These are phyloP conservation scores for Prosapia bicincta DNA, from an alignment of 2,888 invertebrate genomes.

Conservation along the genomic window DNA sequence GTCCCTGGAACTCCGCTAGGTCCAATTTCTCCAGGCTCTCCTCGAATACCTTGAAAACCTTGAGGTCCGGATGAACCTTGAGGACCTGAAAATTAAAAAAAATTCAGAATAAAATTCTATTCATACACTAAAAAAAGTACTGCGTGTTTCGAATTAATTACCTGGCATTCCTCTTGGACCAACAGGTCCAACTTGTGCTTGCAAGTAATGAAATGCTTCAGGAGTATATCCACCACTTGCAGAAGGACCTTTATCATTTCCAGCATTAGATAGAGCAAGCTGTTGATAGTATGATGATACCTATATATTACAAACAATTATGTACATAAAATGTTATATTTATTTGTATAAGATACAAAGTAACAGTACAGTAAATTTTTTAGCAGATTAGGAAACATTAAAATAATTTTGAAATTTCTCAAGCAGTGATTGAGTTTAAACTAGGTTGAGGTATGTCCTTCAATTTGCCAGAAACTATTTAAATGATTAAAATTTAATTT, in stretches of 20 bases:
- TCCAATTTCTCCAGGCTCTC: slow-evolving; percentile 69
- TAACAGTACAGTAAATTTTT: no score
- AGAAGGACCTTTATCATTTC: slow-evolving; percentile 73
- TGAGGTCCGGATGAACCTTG: slow-evolving; percentile 63
- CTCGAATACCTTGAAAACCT: slow-evolving; percentile 79
- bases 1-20: slow-evolving; percentile 55
- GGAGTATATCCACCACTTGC: slow-evolving; percentile 52
- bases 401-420: no score
- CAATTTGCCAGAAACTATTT: no score
- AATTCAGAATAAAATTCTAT: no score
- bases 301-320: slow-evolving; percentile 43
- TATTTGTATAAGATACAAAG: no score
- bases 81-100: slow-evolving; percentile 40
- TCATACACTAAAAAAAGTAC: no score
- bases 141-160: no score
- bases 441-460: no score
- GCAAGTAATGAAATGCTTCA: slow-evolving; percentile 70
- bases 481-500: no score
- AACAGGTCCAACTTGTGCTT: slow-evolving; percentile 73
- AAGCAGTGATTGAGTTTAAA: no score
- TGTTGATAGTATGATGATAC: slow-evolving; percentile 72
- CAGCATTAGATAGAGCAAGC: slow-evolving; percentile 64
- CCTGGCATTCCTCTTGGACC: slow-evolving; percentile 80
- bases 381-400: no score
- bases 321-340: no score